A percentile compares a stretch with the other conserved stretches of the same genome.
Evolutionary conservation across 1,140 invertebrate species (phyloP).

Genomic region (Metopolophium dirhodum): DNA sequence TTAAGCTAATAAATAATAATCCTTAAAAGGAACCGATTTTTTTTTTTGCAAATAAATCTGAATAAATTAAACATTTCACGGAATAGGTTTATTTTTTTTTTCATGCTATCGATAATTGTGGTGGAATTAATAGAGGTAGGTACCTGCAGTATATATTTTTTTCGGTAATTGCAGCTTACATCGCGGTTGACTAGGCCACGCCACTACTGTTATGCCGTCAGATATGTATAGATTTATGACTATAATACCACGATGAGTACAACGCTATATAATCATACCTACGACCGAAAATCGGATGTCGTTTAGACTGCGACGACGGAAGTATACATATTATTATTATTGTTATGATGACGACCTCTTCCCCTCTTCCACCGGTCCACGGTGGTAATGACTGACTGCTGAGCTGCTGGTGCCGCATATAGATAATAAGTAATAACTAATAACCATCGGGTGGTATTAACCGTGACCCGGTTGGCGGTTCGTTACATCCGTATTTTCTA

Average conservation of each 20-base stretch:
- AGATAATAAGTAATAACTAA: not conserved
- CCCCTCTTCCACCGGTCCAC: not conserved
- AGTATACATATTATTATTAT: not conserved
- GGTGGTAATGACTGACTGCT: not conserved
- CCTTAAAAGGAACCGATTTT: too few relatives aligned
- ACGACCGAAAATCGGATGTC: constrained; percentile 36
- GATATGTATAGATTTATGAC: not conserved
- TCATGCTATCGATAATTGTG: not conserved
- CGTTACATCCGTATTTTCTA: constrained; percentile 14
- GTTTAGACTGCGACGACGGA: not conserved
- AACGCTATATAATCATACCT: not conserved
- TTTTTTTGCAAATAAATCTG: too few relatives aligned
- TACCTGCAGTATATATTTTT: not conserved
- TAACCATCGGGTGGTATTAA: constrained; percentile 8
- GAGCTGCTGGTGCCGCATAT: not conserved
- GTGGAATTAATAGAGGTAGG: not conserved
- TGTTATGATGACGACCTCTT: not conserved
- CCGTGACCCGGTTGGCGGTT: not conserved
- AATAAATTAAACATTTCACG: not conserved
- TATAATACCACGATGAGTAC: not conserved
- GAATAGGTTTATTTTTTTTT: not conserved
- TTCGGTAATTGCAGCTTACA: not conserved
- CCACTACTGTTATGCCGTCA: not conserved
- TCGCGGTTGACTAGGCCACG: not conserved
- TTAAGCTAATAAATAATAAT: too few relatives aligned